Conservation (phyloP, 2,113 vertebrate species). For the Pachyramphus minor region DNA sequence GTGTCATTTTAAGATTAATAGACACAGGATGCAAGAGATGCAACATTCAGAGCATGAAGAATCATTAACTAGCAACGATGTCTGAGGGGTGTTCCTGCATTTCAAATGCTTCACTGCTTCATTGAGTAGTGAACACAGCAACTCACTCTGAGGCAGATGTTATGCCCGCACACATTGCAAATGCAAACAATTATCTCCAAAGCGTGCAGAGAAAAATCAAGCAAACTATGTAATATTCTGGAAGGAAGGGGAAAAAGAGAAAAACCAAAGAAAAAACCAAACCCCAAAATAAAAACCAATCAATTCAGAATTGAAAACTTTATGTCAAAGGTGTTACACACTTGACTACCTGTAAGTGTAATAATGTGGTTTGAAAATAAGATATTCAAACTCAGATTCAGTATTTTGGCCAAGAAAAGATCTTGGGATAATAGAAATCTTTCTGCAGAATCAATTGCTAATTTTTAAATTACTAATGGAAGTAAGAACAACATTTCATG, state of each 20-base stretch:
- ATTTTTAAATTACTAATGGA: not conserved
- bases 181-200: slow-evolving; percentile 56
- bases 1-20: slow-evolving; percentile 70
- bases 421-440: not conserved
- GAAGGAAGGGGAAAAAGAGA: not conserved
- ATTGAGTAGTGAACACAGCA: slow-evolving; percentile 65
- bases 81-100: slow-evolving; percentile 52
- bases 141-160: slow-evolving; percentile 57
- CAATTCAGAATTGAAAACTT: not conserved
- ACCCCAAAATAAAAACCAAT: accelerated
- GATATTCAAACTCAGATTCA: not conserved
- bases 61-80: slow-evolving; percentile 54
- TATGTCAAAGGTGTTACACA: not conserved
- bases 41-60: slow-evolving; percentile 67
- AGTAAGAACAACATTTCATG: not conserved
- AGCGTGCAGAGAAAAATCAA: not conserved
- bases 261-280: not conserved
- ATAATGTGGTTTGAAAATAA: not conserved
- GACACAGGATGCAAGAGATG: slow-evolving; percentile 43
- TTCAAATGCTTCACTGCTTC: slow-evolving; percentile 69
- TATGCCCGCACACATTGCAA: not conserved
- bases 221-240: not conserved
- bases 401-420: not conserved
- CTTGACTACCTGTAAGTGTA: not conserved
- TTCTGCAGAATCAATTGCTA: not conserved